Evolutionary conservation across 2,113 vertebrate species (phyloP), one percentile per base, ranked within the genome.

Genomic region (Ammospiza nelsoni): DNA sequence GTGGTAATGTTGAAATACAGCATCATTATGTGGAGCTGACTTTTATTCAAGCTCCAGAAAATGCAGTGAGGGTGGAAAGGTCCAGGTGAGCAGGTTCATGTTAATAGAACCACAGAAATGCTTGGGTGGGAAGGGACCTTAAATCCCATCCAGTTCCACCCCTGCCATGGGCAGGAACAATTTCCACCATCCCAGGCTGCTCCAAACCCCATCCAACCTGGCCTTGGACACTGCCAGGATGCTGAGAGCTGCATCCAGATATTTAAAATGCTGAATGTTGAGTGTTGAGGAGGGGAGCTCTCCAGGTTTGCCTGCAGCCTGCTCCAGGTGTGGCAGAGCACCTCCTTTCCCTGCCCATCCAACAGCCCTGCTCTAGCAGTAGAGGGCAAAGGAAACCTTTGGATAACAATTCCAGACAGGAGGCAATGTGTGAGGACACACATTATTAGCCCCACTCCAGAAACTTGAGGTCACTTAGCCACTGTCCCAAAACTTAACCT

Each of bases 151-250:
- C 17, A 5, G 5, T 61, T 0, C n/a, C 39, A 54, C 6, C 5
- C 8, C 24, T 48, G 13, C 46, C 20, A 46, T 5, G 46, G 62
- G 13, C 39, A 62, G n/a, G 48, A 18, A 55, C 21, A 62, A 0
- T 3, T 69, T 8, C 41, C 55, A 35, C 9, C 1, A 15, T 3
- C 2, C 41, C 55, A 62, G n/a, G 29, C 0, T 68, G 14, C 62
- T 62, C n/a, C 62, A 31, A 19, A 3, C 9, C 46, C 15, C 2
- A 0, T 52, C 54, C 44, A 67, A 0, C 10, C 20, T 61, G 39
- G n/a, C 44, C 55, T 69, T 15, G 71, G 11, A 22, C 39, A 35
- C 33, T 69, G 6, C 12, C 31, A 65, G 55, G 44, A 43, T 8
- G 11, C 22, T 7, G 8, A 79, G 33, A 37, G 29, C 44, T 73